Evolutionary conservation across 2,797 vertebrate genomes (phyloP).

Genomic region (Florisuga fusca): DNA sequence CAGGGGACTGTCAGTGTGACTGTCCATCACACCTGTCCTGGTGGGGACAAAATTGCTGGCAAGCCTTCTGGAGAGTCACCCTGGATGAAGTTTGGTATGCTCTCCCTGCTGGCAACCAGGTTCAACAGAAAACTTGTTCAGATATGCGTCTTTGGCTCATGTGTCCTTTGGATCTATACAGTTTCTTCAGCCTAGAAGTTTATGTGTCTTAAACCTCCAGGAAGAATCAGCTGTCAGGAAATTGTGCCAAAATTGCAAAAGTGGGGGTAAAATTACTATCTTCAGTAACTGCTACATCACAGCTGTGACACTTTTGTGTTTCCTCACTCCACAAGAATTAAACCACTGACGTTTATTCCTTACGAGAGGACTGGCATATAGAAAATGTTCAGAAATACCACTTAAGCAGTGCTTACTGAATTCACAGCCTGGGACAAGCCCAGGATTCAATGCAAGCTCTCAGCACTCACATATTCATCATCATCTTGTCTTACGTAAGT

Average conservation of each 20-base stretch:
- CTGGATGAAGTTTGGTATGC: neutral
- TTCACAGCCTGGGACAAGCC: neutral
- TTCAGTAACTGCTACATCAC: neutral
- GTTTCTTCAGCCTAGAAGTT: neutral
- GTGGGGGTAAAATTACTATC: neutral
- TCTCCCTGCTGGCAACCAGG: neutral
- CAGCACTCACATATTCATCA: neutral
- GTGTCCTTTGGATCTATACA: neutral
- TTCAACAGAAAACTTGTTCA: neutral
- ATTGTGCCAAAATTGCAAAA: neutral
- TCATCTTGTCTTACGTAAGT: constrained; percentile 26
- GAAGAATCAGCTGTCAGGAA: neutral
- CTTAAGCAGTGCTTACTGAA: neutral
- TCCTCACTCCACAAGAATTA: neutral
- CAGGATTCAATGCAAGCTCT: neutral
- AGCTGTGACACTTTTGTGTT: fast-evolving
- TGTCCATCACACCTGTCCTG: neutral
- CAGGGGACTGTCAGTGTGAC: fast-evolving
- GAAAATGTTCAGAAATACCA: neutral
- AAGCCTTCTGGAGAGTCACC: neutral
- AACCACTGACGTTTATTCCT: neutral
- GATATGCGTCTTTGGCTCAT: neutral
- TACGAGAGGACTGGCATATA: neutral
- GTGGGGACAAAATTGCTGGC: neutral
- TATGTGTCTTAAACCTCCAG: neutral